These are phyloP conservation scores for Lethenteron reissneri DNA, from an alignment of 2,113 vertebrate species.

Conservation along the genomic window DNA sequence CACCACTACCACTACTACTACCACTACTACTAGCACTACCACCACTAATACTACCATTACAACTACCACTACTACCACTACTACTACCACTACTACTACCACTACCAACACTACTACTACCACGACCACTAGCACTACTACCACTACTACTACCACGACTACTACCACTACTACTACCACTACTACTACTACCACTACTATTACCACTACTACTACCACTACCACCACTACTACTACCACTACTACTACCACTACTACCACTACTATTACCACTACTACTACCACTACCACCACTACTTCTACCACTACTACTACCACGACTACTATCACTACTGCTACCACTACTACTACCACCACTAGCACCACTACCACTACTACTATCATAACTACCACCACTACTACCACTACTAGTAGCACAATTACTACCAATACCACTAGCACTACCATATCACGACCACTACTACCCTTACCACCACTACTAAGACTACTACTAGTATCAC, in stretches of 20 bases:
- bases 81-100: background rate
- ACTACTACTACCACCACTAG: background rate
- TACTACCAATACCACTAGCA: background rate
- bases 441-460: background rate
- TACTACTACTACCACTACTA: background rate
- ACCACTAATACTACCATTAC: no score
- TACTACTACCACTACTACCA: background rate
- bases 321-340: background rate
- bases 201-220: background rate
- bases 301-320: background rate
- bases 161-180: background rate
- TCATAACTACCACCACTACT: background rate
- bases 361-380: background rate
- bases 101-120: background rate
- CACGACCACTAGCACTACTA: background rate
- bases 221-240: background rate
- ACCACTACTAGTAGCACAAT: background rate
- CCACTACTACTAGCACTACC: no score
- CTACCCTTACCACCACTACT: background rate
- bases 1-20: no score
- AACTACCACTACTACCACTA: background rate
- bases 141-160: background rate
- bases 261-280: constrained; percentile 4
- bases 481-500: background rate
- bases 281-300: background rate